Evolutionary conservation across 2,797 vertebrate genomes (phyloP).

Genomic region (Danio tinwini): DNA sequence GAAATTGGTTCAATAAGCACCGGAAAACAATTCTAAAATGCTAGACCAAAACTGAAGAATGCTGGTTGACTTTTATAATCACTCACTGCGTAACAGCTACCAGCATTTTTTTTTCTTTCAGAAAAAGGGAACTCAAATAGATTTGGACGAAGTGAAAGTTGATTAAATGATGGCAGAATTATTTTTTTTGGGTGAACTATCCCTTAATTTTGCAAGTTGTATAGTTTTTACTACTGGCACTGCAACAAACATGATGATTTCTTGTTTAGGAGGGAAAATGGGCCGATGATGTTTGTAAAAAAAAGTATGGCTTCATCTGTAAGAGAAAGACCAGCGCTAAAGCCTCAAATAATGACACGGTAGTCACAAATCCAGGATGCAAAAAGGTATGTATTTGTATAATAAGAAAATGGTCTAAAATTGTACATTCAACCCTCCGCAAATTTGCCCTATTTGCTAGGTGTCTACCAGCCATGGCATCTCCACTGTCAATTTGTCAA

Average conservation of each 20-base stretch:
- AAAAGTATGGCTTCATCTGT: slow-evolving; percentile 85
- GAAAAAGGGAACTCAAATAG: no score
- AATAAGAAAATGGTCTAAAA: neutral
- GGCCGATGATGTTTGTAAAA: slow-evolving; percentile 85
- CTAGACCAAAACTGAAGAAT: no score
- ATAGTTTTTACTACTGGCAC: neutral
- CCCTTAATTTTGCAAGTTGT: neutral
- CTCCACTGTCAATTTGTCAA: neutral
- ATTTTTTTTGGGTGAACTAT: no score
- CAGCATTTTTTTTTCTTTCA: no score
- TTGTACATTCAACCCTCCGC: neutral
- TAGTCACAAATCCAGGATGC: slow-evolving; percentile 79
- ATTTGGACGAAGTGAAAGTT: no score
- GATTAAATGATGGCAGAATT: no score
- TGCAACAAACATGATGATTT: neutral
- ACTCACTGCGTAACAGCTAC: no score
- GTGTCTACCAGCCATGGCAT: neutral
- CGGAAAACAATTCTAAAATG: no score
- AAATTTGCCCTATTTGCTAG: neutral
- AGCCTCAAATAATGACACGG: slow-evolving; percentile 61
- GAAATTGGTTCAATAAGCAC: no score
- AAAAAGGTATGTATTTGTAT: slow-evolving; percentile 78
- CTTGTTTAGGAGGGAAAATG: slow-evolving; percentile 86
- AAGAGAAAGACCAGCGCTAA: slow-evolving; percentile 81
- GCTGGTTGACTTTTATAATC: no score